Conservation (phyloP, 2,888 invertebrate genomes). For the Geophilus truncorum region DNA sequence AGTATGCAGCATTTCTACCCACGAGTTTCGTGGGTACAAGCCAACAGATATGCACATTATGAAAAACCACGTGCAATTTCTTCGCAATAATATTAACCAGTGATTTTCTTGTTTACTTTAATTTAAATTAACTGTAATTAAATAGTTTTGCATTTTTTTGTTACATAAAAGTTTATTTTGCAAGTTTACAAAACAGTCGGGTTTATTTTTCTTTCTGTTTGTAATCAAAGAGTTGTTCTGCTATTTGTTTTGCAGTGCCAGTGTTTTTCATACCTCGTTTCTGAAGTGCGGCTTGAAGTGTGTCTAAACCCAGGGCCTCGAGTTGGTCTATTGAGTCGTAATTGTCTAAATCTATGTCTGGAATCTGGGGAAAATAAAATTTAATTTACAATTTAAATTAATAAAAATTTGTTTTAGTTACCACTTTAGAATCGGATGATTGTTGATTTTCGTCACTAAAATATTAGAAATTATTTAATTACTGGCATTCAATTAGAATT, state of each 20-base stretch:
- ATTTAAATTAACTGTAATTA: background rate
- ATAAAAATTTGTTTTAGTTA: background rate
- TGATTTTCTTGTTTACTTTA: background rate
- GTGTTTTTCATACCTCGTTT: conserved; percentile 53
- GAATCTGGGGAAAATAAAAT: background rate
- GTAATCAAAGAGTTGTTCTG: conserved; percentile 50
- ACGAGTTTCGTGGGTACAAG: background rate
- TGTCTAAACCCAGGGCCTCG: conserved; percentile 49
- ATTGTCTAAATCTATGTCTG: conserved; percentile 41
- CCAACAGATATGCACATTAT: background rate
- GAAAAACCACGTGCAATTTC: background rate
- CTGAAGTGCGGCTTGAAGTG: conserved; percentile 47
- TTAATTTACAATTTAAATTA: background rate
- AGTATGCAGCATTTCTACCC: background rate
- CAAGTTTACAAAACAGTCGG: background rate
- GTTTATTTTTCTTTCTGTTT: conserved; percentile 41
- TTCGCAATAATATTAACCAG: background rate
- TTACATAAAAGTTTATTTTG: background rate
- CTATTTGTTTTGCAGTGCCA: conserved; percentile 51
- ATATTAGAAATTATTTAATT: background rate
- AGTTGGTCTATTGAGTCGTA: conserved; percentile 43
- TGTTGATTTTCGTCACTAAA: background rate
- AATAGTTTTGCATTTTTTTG: too few relatives aligned
- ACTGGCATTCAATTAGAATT: too few relatives aligned
- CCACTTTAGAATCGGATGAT: background rate